Base-by-base conservation (phyloP, 1,140 invertebrate genomes). In the Leptoteleia sp. region DNA sequence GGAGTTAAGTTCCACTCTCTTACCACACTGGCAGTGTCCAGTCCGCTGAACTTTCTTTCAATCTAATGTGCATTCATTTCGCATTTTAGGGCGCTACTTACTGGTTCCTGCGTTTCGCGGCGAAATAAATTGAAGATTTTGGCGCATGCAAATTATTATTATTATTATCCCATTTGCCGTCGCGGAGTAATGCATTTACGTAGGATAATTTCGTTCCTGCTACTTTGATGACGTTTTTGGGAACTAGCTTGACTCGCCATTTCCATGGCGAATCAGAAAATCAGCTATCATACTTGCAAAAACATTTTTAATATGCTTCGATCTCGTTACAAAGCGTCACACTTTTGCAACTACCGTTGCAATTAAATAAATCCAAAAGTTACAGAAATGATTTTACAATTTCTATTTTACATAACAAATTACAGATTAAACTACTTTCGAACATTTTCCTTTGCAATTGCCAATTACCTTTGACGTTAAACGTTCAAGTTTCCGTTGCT, bases 31-130 rank as follows among this genome's bases (percentile, higher is more conserved):
- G 16, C 45, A 45, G 13, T 59, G 68, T 73, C 79, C 73, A 73
- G 62, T 80, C 50, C 13, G 57, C 48, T 68, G 33, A 79, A 79
- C 68, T 73, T 79, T 73, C 68, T 73, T 79, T 70, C 68, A 73
- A 79, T 73, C 68, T 64, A 79, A 79, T 73, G 62, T 72, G 68
- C 76, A 73, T 73, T 71, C 61, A 71, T 71, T 77, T 71, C 37
- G 35, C 45, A 37, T 47, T 67, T 45, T 54, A 35, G 16, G 16
- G 16, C 33, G 33, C 55, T 35, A 64, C 57, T 76, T 77, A 70
- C 67, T 40, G 61, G 61, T 65, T 71, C 43, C 15, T 27, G 55
- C 17, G 29, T 54, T 29, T 4, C 45, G 16, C 33, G 29, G 3
- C 7, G 16, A 52, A 67, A 71, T 70, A 65, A 77, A 71, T 77